Conservation (phyloP, 2,797 vertebrate species). For the Catamblyrhynchus diadema region DNA sequence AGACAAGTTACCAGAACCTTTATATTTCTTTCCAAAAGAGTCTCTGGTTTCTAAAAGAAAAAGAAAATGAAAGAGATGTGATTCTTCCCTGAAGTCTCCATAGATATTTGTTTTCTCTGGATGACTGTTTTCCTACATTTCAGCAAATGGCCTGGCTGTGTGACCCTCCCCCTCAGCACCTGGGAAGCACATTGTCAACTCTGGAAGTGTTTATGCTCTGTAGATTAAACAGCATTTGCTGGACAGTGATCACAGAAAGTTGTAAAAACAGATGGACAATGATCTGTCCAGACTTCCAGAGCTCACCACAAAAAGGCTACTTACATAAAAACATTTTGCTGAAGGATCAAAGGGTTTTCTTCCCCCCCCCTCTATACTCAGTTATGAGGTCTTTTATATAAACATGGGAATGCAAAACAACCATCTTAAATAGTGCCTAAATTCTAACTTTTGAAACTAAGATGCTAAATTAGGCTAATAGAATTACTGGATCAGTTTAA, state of each 20-base stretch:
- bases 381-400: constrained; percentile 46
- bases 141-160: neutral
- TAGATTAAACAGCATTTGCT: constrained; percentile 66
- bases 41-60: neutral
- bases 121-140: constrained; percentile 9
- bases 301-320: constrained; percentile 56
- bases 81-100: neutral
- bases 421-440: neutral
- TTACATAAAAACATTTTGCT: constrained; percentile 53
- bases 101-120: neutral
- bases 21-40: neutral
- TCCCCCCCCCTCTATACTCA: neutral
- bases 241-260: constrained; percentile 68
- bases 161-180: constrained; percentile 59
- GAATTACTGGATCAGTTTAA: neutral
- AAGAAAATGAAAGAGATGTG: neutral
- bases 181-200: constrained; percentile 65
- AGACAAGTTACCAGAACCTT: neutral
- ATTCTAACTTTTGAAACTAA: constrained; percentile 1
- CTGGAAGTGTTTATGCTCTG: constrained; percentile 64
- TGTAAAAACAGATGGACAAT: constrained; percentile 68
- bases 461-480: neutral
- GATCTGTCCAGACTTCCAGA: constrained; percentile 57
- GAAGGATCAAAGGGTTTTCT: constrained; percentile 66
- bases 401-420: constrained; percentile 36